Evolutionary conservation across 2,797 vertebrate genomes (phyloP).

Genomic region (Semotilus atromaculatus): DNA sequence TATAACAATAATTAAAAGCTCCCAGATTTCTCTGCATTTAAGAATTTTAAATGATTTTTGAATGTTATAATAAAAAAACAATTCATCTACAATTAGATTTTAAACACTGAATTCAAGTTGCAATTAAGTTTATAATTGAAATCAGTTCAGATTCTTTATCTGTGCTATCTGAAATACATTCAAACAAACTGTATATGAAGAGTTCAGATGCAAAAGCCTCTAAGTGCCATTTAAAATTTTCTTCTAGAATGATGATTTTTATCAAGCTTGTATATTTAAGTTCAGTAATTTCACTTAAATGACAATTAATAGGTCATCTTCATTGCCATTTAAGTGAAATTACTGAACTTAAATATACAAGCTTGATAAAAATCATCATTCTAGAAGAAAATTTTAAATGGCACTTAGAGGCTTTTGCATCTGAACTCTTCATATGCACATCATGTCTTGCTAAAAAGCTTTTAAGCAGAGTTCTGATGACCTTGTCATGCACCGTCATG

Average conservation of each 20-base stretch:
- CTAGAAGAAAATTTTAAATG: too few species aligned
- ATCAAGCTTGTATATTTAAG: too few species aligned
- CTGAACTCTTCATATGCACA: too few species aligned
- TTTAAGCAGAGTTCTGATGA: conserved; percentile 61
- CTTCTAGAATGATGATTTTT: too few species aligned
- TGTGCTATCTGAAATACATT: not conserved
- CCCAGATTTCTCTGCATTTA: not conserved
- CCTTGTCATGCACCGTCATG: conserved; percentile 99
- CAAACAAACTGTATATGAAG: not conserved
- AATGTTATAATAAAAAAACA: not conserved
- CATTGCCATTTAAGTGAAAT: too few species aligned
- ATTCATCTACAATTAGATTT: not conserved
- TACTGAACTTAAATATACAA: too few species aligned
- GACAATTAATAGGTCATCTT: too few species aligned
- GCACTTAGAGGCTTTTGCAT: too few species aligned
- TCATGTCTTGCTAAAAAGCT: not conserved
- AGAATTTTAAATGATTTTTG: not conserved
- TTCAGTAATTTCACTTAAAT: too few species aligned
- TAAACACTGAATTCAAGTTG: not conserved
- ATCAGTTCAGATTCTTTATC: not conserved
- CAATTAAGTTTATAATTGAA: not conserved
- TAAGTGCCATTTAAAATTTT: too few species aligned
- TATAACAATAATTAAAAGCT: not conserved
- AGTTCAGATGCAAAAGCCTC: too few species aligned
- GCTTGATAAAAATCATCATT: too few species aligned